These are phyloP conservation scores for Spodoptera littoralis DNA, from an alignment of 2,888 invertebrate genomes.

Conservation along the genomic window DNA sequence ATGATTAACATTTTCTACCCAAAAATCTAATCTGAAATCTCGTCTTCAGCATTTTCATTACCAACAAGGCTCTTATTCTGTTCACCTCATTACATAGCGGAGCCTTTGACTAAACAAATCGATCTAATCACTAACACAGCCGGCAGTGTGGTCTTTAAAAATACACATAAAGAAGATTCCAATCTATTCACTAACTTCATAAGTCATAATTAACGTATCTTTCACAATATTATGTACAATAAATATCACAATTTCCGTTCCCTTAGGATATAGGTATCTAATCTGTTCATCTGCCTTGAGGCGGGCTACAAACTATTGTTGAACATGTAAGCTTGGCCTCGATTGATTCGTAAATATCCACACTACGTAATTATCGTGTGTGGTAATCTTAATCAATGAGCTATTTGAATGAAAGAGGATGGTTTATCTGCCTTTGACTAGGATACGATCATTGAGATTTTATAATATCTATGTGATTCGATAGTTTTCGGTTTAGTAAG, in stretches of 20 bases:
- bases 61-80: too few species aligned
- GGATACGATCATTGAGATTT: too few species aligned
- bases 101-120: not conserved
- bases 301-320: slow-evolving; percentile 48
- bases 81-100: not conserved
- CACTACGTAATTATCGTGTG: slow-evolving; percentile 54
- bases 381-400: slow-evolving; percentile 52
- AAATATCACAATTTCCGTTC: slow-evolving; percentile 38
- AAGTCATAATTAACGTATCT: slow-evolving; percentile 20
- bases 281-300: slow-evolving; percentile 43
- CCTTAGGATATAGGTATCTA: slow-evolving; percentile 31
- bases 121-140: not conserved
- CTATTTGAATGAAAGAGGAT: slow-evolving; percentile 12
- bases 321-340: slow-evolving; percentile 34
- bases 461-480: too few species aligned
- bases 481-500: too few species aligned
- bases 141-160: slow-evolving; percentile 40
- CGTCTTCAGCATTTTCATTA: too few species aligned
- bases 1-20: too few species aligned
- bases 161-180: slow-evolving; percentile 31
- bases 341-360: slow-evolving; percentile 53
- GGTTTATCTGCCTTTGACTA: too few species aligned
- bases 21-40: too few species aligned
- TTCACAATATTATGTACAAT: slow-evolving; percentile 29
- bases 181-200: slow-evolving; percentile 34